phyloP scores from a whole-genome alignment of 2,113 vertebrate species.

The Cariama cristata region DNA sequence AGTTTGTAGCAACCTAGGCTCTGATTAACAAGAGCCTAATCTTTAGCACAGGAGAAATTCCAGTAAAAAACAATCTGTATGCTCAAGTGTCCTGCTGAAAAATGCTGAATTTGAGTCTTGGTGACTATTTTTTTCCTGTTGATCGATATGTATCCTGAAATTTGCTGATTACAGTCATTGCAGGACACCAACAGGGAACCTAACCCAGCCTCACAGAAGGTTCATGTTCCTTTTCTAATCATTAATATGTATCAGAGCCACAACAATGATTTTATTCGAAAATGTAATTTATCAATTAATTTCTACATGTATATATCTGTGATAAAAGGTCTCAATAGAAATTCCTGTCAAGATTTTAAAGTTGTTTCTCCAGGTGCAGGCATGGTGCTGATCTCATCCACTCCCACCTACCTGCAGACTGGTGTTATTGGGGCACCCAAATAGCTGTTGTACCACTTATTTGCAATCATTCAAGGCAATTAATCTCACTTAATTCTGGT shows the following conservation, averaged over 20 bases:
- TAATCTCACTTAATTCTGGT: not conserved
- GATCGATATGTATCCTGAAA: not conserved
- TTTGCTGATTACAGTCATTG: not conserved
- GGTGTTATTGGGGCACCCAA: not conserved
- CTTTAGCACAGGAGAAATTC: not conserved
- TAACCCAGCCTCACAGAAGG: not conserved
- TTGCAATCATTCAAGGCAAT: not conserved
- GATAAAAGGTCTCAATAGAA: not conserved
- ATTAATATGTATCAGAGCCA: not conserved
- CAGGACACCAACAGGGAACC: not conserved
- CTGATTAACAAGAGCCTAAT: not conserved
- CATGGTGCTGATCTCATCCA: not conserved
- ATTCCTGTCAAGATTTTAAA: not conserved
- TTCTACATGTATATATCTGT: not conserved
- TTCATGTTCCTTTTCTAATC: not conserved
- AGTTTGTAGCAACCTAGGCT: not conserved
- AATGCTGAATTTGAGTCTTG: not conserved
- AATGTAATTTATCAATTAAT: not conserved
- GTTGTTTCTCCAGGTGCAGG: not conserved
- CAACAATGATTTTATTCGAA: not conserved
- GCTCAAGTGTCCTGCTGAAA: not conserved
- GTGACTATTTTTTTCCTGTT: not conserved
- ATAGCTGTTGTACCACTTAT: not conserved
- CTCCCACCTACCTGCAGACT: not conserved
- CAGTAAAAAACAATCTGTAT: not conserved